A percentile compares a stretch with the other conserved stretches of the same genome.
These are phyloP conservation scores for Luscinia luscinia DNA, from an alignment of 2,797 vertebrate species.

Conservation along the genomic window DNA sequence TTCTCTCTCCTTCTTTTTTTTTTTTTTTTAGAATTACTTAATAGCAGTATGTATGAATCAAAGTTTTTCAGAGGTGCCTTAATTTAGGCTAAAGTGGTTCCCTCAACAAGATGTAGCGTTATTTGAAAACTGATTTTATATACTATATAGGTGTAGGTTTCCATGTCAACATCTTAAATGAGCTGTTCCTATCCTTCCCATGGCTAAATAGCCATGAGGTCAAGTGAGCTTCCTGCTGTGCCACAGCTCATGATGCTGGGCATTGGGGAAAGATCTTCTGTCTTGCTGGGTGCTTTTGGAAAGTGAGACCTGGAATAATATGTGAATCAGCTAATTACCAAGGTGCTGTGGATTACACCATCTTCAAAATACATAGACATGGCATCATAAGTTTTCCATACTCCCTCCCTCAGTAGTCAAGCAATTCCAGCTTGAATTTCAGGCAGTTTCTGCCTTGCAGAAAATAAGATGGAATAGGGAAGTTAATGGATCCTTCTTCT, in stretches of 20 bases:
- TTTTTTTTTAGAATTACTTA: too few relatives aligned
- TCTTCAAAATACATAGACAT: not conserved
- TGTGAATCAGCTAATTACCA: not conserved
- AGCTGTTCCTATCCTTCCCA: not conserved
- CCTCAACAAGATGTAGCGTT: not conserved
- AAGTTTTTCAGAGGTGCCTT: not conserved
- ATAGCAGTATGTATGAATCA: not conserved
- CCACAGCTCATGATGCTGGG: not conserved
- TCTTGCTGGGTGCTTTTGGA: not conserved
- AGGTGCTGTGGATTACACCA: not conserved
- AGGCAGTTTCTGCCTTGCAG: not conserved
- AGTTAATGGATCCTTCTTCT: not conserved
- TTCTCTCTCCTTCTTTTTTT: not conserved
- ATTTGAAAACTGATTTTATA: not conserved
- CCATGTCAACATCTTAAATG: not conserved
- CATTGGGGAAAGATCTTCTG: fast-evolving
- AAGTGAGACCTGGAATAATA: not conserved
- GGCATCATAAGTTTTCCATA: not conserved
- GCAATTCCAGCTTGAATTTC: not conserved
- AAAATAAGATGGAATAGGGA: not conserved
- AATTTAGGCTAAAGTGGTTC: not conserved
- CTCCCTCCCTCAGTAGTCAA: not conserved
- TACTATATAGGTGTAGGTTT: not conserved
- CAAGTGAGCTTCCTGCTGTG: not conserved
- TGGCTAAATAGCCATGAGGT: not conserved